Percentiles rank a stretch among this genome's conserved stretches.
These are phyloP conservation scores for Miichthys miiuy DNA, from an alignment of 2,797 vertebrate species.

Conservation along the genomic window DNA sequence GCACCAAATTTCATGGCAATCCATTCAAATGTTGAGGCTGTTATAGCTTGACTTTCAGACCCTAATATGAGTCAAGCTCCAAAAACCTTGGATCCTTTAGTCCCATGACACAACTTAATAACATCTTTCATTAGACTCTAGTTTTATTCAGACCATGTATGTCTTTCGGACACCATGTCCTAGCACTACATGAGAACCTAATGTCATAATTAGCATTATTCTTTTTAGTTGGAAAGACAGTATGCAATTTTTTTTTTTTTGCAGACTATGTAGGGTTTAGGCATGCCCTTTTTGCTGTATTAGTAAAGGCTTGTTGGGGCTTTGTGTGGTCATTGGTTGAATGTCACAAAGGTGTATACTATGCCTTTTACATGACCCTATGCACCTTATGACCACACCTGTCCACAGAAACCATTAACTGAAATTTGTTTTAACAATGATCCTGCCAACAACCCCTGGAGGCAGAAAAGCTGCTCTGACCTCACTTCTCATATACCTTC, in stretches of 20 bases:
- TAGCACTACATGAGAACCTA: not conserved
- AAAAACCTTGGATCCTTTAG: not conserved
- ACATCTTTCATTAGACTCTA: not conserved
- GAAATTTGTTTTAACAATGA: conserved; percentile 1
- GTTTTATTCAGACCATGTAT: not conserved
- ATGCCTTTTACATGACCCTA: not conserved
- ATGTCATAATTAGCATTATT: not conserved
- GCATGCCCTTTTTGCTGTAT: not conserved
- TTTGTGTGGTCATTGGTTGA: not conserved
- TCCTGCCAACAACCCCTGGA: not conserved
- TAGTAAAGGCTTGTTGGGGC: not conserved
- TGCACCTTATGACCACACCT: not conserved
- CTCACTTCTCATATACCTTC: not conserved
- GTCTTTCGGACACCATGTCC: not conserved
- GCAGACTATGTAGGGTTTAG: not conserved
- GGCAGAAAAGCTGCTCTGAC: conserved; percentile 19
- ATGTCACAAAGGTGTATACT: not conserved
- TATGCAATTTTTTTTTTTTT: not conserved
- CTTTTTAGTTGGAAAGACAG: not conserved
- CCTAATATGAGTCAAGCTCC: not conserved
- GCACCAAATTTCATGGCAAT: not conserved
- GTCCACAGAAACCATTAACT: not conserved
- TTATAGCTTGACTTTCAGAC: not conserved
- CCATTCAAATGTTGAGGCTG: not conserved
- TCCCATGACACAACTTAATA: not conserved